Evolutionary conservation across 2,888 invertebrate species (phyloP), one percentile per base, ranked within the genome.

Genomic region (Oxytorus armatus): DNA sequence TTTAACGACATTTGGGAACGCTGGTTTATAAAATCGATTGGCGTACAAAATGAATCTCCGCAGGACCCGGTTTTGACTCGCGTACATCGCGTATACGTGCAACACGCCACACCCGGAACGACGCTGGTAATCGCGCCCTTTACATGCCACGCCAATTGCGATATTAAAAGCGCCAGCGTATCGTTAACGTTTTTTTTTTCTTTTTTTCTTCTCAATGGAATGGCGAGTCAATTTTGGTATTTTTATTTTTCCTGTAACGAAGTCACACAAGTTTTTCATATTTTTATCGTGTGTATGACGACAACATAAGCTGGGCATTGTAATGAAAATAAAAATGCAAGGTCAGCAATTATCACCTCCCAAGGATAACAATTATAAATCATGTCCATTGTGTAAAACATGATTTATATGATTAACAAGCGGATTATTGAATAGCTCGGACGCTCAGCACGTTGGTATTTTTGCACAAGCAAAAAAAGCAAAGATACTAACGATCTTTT

Each of bases 1-100:
- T 83, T 85, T 85, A 87, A 86, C 84, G 85, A 86, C 87, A 85
- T 87, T 88, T 85, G 87, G 84, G 82, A 83, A 83, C 81, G 85
- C 81, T 79, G 81, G 79, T 77, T 80, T 77, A 78, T 85, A 86
- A 83, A n/a, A 84, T 79, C 84, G 83, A 83, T 82, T 84, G 81
- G 74, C 65, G 83, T 85, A 85, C 86, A 88, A 88, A 55, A 55
- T 83, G 81, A 85, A 88, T 85, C 84, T 74, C 79, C 80, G 81
- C 81, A 55, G 36, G 55, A 18, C 76, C 53, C 42, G 39, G 57
- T 59, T 66, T 59, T 74, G 63, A 68, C 68, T 65, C 72, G 49
- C 42, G 25, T 51, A 59, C 42, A 61, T 53, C 57, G 66, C 25
- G 44, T 53, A 42, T 79, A 79, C 75, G 79, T 78, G 82, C 77